Evolutionary conservation across 2,113 vertebrate genomes (phyloP).

Genomic region (Ptychochromis oligacanthus): DNA sequence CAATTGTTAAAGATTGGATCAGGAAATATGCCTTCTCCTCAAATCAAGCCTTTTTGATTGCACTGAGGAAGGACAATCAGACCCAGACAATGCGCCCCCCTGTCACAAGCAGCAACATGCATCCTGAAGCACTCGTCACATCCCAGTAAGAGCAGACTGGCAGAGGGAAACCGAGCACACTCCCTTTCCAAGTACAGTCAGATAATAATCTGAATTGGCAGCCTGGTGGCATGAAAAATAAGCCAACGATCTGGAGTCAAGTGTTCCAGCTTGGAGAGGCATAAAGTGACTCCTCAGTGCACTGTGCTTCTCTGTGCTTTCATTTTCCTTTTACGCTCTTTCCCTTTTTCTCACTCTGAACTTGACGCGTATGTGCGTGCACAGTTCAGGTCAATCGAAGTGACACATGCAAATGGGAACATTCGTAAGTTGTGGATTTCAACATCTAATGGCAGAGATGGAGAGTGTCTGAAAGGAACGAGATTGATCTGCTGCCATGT

Average conservation of each 20-base stretch:
- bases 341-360: conserved; percentile 12
- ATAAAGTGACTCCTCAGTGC: conserved; percentile 35
- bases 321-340: conserved; percentile 37
- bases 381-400: conserved; percentile 2
- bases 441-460: conserved; percentile 25
- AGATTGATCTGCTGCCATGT: conserved; percentile 58
- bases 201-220: conserved; percentile 63
- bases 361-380: conserved; percentile 17
- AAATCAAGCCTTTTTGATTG: conserved; percentile 61
- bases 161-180: conserved; percentile 27
- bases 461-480: conserved; percentile 3
- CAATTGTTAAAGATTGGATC: conserved; percentile 43
- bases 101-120: conserved; percentile 19
- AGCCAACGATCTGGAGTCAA: conserved; percentile 54
- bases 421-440: conserved; percentile 29
- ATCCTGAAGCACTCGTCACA: conserved; percentile 44
- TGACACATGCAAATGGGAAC: conserved; percentile 49
- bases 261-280: conserved; percentile 54
- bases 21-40: conserved; percentile 52
- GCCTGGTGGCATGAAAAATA: conserved; percentile 48
- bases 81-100: conserved; percentile 52
- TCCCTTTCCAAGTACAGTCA: conserved; percentile 50
- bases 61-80: conserved; percentile 67
- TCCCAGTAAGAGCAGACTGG: conserved; percentile 49
- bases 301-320: neutral